Evolutionary conservation across 2,113 vertebrate species (phyloP), one percentile per base, ranked within the genome.

Genomic region (Genyomyrus donnyi): DNA sequence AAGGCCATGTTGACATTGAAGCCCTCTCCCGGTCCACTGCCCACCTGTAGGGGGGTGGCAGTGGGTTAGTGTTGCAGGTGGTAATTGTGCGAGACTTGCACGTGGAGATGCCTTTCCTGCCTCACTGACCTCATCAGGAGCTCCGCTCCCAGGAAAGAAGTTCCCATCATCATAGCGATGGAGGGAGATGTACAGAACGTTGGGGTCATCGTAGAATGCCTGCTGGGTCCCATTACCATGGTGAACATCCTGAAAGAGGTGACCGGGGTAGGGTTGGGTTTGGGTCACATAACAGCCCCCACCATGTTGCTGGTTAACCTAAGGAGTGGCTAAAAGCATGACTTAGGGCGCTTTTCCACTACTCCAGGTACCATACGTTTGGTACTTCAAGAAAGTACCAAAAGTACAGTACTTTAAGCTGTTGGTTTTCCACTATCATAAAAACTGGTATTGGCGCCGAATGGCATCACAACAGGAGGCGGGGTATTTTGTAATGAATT

Each of bases 1-100:
- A 98, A 99, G 35, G 98, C 98, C 96, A 99, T 97, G 94, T 99
- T 99, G 80, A 99, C 97, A 0, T 98, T 99, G 94, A 98, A 99
- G 91, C 98, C 98, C 45, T 95, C 92, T 13, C 98, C 98, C 1
- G 97, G 95, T 58, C 97, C 98, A 1, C 94, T 96, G 93, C 98
- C 98, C 93, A 99, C 97, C 98, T 99, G 70, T 8, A 52, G 58
- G 35, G 35, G 52, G 7, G 31, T 0, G 50, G 10, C 35, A 77
- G 31, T 19, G 31, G 27, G 74, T 70, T 31, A 70, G n/a, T 31
- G 62, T 13, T 70, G 62, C 58, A 11, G 58, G 58, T 27, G 8
- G n/a, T 10, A 31, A 27, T 13, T 4, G 62, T 66, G n/a, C 3
- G 10, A 27, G n/a, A 70, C 62, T 70, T 27, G 62, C n/a, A 13